Conservation (phyloP, 1,140 invertebrate genomes). For the Lysiphlebus fabarum region DNA sequence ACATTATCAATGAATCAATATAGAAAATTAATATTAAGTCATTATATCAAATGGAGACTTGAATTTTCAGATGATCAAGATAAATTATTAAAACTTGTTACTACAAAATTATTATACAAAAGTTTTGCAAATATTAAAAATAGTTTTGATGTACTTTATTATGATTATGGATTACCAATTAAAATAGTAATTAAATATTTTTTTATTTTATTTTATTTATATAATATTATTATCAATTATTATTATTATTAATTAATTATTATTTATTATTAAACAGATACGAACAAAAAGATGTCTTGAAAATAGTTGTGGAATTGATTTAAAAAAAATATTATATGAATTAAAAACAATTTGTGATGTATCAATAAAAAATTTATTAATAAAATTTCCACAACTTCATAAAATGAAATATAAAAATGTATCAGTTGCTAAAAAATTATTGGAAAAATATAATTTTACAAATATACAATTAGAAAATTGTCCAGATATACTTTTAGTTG, state of each 20-base stretch:
- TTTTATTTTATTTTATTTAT: too few relatives aligned
- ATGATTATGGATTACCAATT: slow-evolving; percentile 49
- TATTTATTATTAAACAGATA: slow-evolving; percentile 43
- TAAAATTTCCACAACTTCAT: slow-evolving; percentile 52
- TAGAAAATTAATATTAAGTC: slow-evolving; percentile 5
- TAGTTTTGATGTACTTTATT: slow-evolving; percentile 51
- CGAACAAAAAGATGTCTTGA: slow-evolving; percentile 54
- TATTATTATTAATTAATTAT: slow-evolving; percentile 21
- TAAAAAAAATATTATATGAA: slow-evolving; percentile 50
- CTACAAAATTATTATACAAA: slow-evolving; percentile 36
- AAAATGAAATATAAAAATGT: slow-evolving; percentile 45
- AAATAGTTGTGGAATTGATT: slow-evolving; percentile 50
- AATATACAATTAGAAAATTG: slow-evolving; percentile 45
- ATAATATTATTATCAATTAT: not conserved
- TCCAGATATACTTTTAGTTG: slow-evolving; percentile 52
- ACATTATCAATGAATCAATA: slow-evolving; percentile 1
- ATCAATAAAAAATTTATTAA: slow-evolving; percentile 51
- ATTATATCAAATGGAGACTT: slow-evolving; percentile 18
- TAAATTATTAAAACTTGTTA: not conserved
- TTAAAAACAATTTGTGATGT: slow-evolving; percentile 45
- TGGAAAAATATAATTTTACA: slow-evolving; percentile 52
- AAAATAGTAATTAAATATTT: too few relatives aligned
- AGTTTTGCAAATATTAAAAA: slow-evolving; percentile 51
- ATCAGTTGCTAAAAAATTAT: slow-evolving; percentile 48
- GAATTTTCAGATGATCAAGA: slow-evolving; percentile 5